phyloP scores from a whole-genome alignment of 1,140 invertebrate genomes.

The Brachystomella parvula region DNA sequence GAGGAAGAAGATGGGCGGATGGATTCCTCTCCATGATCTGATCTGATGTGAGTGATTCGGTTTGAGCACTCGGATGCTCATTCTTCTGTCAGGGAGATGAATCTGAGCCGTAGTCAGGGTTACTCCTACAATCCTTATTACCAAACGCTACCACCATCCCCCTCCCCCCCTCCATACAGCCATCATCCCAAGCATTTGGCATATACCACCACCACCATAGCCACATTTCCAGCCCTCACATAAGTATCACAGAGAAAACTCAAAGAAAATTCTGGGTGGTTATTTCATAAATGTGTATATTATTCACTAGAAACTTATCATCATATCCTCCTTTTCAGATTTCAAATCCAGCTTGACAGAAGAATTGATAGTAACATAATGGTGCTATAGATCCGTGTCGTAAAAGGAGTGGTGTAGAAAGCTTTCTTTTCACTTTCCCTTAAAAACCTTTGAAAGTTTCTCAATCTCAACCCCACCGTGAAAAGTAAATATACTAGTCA shows the following conservation, averaged over 20 bases:
- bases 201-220: too few species aligned
- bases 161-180: too few species aligned
- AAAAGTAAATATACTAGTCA: background rate
- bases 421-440: background rate
- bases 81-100: background rate
- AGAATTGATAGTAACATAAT: background rate
- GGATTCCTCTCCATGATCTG: constrained; percentile 14
- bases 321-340: background rate
- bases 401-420: background rate
- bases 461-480: background rate
- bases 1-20: constrained; percentile 9
- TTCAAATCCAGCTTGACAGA: background rate
- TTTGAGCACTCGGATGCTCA: background rate
- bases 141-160: too few species aligned
- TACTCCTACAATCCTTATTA: too few species aligned
- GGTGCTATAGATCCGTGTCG: background rate
- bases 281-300: constrained; percentile 19
- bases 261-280: background rate
- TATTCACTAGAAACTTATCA: constrained; percentile 14
- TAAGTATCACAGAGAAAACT: background rate
- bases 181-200: too few species aligned
- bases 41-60: constrained; percentile 13
- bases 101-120: background rate
- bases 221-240: too few species aligned
- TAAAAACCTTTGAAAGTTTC: background rate